These are phyloP conservation scores for Okamejei kenojei DNA, from an alignment of 2,797 vertebrate species.

Conservation along the genomic window DNA sequence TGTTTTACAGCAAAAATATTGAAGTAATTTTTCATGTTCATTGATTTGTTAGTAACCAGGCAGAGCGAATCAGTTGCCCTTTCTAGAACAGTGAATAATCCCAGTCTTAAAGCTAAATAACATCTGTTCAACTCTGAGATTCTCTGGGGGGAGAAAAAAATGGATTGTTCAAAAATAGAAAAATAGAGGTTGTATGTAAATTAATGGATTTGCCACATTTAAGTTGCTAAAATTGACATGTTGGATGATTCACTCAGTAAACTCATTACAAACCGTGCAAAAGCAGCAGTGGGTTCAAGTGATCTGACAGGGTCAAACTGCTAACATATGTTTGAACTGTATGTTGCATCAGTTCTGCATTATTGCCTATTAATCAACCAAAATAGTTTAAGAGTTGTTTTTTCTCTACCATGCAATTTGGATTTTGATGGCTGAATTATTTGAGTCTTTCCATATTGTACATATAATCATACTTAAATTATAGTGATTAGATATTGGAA, in stretches of 20 bases:
- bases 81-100: neutral
- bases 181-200: too few species aligned
- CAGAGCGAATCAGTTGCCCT: neutral
- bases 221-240: neutral
- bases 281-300: neutral
- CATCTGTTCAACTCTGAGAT: neutral
- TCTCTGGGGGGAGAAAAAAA: neutral
- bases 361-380: neutral
- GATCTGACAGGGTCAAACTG: neutral
- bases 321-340: neutral
- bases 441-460: neutral
- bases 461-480: neutral
- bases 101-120: neutral
- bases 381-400: neutral
- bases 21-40: neutral
- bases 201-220: neutral
- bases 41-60: neutral
- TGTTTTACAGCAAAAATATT: neutral
- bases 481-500: neutral
- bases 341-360: neutral
- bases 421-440: constrained; percentile 12
- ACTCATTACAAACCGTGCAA: neutral
- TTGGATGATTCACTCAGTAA: neutral
- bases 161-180: neutral
- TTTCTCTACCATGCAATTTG: neutral